Conservation (phyloP, 2,113 vertebrate species). For the Aegypius monachus region DNA sequence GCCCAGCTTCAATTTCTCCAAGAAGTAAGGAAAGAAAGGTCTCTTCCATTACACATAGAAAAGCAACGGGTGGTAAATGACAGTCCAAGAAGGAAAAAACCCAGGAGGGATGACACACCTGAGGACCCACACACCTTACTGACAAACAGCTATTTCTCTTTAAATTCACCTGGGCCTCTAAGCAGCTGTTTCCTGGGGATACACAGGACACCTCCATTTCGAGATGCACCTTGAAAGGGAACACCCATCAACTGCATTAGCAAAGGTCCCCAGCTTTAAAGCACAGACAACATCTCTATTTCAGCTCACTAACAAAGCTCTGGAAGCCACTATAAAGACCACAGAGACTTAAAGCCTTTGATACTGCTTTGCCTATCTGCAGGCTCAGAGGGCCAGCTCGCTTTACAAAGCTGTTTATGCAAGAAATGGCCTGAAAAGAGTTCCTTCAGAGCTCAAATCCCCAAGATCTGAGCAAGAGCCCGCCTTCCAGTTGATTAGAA, state of each 20-base stretch:
- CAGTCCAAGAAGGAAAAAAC: neutral
- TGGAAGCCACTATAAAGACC: neutral
- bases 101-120: neutral
- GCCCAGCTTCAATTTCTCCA: neutral
- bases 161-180: neutral
- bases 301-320: neutral
- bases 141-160: neutral
- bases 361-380: neutral
- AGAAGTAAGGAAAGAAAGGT: neutral
- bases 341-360: neutral
- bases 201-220: neutral
- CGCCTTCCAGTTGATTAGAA: neutral
- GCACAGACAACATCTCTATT: neutral
- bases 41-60: neutral
- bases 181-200: neutral
- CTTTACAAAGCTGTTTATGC: constrained; percentile 2
- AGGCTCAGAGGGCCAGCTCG: neutral
- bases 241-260: neutral
- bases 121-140: neutral
- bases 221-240: neutral
- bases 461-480: neutral
- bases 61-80: neutral
- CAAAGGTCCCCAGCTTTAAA: neutral
- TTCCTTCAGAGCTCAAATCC: constrained; percentile 6
- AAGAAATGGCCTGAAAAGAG: neutral